Base-by-base conservation (phyloP, 2,888 invertebrate species). In the Imbricaverruca yamaguchii region DNA sequence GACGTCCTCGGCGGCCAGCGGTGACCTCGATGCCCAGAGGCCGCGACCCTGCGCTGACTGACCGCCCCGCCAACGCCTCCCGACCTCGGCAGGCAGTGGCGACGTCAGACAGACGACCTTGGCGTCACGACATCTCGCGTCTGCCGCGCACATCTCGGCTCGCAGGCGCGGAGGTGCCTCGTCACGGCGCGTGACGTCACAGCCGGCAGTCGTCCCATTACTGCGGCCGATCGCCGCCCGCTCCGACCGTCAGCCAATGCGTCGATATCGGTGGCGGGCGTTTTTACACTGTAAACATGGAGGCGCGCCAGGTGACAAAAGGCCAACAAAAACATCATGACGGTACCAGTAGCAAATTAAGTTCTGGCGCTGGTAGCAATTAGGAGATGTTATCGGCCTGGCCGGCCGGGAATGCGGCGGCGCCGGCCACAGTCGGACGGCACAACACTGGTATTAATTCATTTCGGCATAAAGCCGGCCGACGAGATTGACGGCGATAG, bases 371-470 rank as follows among this genome's bases (percentile, higher is more conserved):
- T 15, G 74, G 39, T 53, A 74, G 74, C 74, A 74, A 74, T 74
- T 74, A 74, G 74, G 53, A 9, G 74, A 74, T 74, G 74, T 74
- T 74, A 74, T 74, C 74, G 74, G 23, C 6, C 12, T 11, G 74
- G 74, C 53, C 53, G 74, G 15, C 9, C 74, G 74, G 74, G 74
- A 74, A 74, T 53, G 74, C 25, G 74, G 8, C 74, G 74, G 13
- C 53, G 9, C 23, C 23, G 25, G 13, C 25, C 25, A 67, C 67
- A 25, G 67, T 12, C 9, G 25, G 67, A 74, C 74, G 74, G 18
- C 53, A 18, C 74, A 39, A 74, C 74, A 74, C 74, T 53, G 53
- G 74, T 74, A 74, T 74, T 74, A 74, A 74, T 74, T 74, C 74
- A 74, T 74, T 21, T 18, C 53, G 74, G 74, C 74, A 74, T 74